Evolutionary conservation across 2,113 vertebrate species (phyloP), one percentile per base, ranked within the genome.

Genomic region (Genyomyrus donnyi): DNA sequence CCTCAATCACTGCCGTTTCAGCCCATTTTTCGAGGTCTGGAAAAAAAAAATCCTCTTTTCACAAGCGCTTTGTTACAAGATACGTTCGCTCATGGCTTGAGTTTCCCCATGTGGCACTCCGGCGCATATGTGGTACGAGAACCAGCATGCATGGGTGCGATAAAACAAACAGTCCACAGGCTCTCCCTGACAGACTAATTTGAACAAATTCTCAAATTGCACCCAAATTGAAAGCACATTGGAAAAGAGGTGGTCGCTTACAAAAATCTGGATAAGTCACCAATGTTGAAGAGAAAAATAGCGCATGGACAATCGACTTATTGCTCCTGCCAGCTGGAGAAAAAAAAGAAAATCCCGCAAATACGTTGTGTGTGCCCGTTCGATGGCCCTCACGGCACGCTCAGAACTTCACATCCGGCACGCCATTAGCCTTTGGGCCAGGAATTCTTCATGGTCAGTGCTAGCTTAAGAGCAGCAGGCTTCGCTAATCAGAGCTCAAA

Each of bases 161-260:
- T 95, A 95, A 95, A 95, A 94, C 92, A 95, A 96, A 96, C 94
- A 94, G 94, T 95, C 93, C 93, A 70, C 88, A 88, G 93, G 94
- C 93, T 94, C 92, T 94, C 93, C 94, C 93, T 94, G 94, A 96
- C 95, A 95, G 95, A 95, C 94, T 96, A 95, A 96, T 96, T 96
- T 95, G 94, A 95, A 96, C 95, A 96, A 96, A 96, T 96, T 96
- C 95, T 96, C 96, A 96, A 96, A 96, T 96, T 96, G 96, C 94
- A 84, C 56, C 92, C 93, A 96, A 96, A 96, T 96, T 96, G 96
- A 96, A 96, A 96, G 95, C 96, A 96, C 94, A 96, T 96, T 96
- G 94, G 93, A 93, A 92, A 93, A 94, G 94, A 93, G 90, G 94
- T 94, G 93, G 95, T 96, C 94, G 90, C 94, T 93, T 95, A 94